Percentiles rank a stretch among this genome's conserved stretches.
Conservation (phyloP, 2,797 vertebrate species). For the Falco rusticolus region DNA sequence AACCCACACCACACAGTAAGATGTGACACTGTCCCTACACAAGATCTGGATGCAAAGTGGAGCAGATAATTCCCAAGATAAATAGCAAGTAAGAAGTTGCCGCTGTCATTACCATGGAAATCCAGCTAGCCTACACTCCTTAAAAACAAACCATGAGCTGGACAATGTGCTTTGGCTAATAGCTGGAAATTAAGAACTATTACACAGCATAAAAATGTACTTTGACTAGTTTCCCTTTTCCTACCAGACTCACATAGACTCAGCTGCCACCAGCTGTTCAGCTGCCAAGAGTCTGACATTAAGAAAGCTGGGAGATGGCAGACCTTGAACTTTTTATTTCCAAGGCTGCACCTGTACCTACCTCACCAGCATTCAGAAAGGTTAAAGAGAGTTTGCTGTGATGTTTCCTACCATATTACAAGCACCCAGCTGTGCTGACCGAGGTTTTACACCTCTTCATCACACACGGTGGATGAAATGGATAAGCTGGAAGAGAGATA, state of each 20-base stretch:
- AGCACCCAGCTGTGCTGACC: background rate
- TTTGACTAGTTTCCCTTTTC: background rate
- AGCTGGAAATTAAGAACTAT: background rate
- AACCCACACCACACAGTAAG: background rate
- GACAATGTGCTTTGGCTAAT: background rate
- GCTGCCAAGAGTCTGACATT: background rate
- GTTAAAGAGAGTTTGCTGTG: background rate
- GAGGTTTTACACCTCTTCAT: background rate
- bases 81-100: background rate
- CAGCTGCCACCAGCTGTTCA: background rate
- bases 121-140: background rate
- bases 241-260: background rate
- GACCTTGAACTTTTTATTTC: background rate
- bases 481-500: background rate
- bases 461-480: background rate
- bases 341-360: background rate
- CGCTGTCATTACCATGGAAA: background rate
- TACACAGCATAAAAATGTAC: background rate
- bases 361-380: background rate
- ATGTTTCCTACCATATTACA: background rate
- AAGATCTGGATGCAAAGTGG: background rate
- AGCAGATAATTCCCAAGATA: background rate
- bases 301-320: background rate
- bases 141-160: background rate
- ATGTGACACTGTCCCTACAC: background rate